Conservation (phyloP, 1,140 invertebrate species). For the Elymnias hypermnestra region DNA sequence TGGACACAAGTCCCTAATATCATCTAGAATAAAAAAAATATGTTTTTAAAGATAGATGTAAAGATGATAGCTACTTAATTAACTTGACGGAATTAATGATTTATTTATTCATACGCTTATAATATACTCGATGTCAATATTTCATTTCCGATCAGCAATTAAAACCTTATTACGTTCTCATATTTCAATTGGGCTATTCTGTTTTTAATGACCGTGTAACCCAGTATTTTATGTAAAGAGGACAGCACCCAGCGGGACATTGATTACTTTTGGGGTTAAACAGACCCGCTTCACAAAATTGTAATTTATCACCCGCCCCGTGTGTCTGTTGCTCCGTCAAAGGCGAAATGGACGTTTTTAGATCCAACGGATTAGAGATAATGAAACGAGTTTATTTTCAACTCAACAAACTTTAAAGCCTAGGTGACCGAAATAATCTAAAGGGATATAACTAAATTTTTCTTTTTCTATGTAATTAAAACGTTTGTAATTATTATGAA, state of each 20-base stretch:
- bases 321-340: constrained; percentile 13
- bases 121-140: too few relatives aligned
- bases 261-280: constrained; percentile 8
- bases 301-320: constrained; percentile 14
- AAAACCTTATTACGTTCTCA: too few relatives aligned
- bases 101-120: too few relatives aligned
- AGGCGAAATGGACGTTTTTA: constrained; percentile 13
- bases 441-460: too few relatives aligned
- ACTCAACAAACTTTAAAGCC: neutral
- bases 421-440: neutral
- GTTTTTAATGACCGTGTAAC: constrained; percentile 2
- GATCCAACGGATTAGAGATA: constrained; percentile 9
- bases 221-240: constrained; percentile 7
- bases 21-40: too few relatives aligned
- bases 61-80: too few relatives aligned
- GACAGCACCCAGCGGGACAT: constrained; percentile 5
- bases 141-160: too few relatives aligned
- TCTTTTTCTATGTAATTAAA: too few relatives aligned
- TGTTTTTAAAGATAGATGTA: too few relatives aligned
- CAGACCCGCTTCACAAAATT: constrained; percentile 9
- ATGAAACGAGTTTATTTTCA: neutral
- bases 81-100: too few relatives aligned
- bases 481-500: too few relatives aligned
- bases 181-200: constrained; percentile 4
- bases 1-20: too few relatives aligned